Base-by-base conservation (phyloP, 2,113 vertebrate species). In the Polyodon spathula region DNA sequence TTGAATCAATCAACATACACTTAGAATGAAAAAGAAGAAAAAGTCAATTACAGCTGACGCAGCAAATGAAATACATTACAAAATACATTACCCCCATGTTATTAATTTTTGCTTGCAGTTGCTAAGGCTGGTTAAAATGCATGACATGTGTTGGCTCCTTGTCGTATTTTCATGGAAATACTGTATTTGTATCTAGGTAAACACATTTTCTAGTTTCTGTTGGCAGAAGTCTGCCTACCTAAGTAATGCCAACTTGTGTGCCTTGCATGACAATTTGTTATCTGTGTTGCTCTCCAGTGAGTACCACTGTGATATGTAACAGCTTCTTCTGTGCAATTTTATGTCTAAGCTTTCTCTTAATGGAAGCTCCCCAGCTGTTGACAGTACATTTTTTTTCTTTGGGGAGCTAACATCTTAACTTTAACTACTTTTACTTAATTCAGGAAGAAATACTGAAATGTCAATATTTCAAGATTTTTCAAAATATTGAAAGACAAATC, bases 121-220 rank as follows among this genome's bases (percentile, higher is more conserved):
- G 59, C 59, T 48, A 61, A 61, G 65, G 60, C 59, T 41, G 59
- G 53, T 16, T 51, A 60, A 63, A 65, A 55, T 55, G 44, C 37
- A 50, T 48, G 42, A 62, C 62, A 54, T 56, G 43, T 44, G 46
- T 76, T 73, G 70, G 68, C 64, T 68, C 64, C 58, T 51, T 50
- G 41, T 56, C 51, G 68, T 16, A 6, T 59, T 53, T 15, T 58
- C 27, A 52, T 63, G 62, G 51, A 46, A 67, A 69, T 68, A 60
- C 59, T 62, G 54, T 43, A 54, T 59, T 63, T 75, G 70, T 71
- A 72, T 81, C 69, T 61, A 56, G 60, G 56, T 58, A 61, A 81
- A 76, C 65, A 68, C 62, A 67, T 78, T 76, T 79, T 65, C 55
- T 66, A 50, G 67, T 76, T 79, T 67, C 59, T 63, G 62, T 66